A percentile compares a stretch with the other conserved stretches of the same genome.
These are phyloP conservation scores for Shargacucullia verbasci DNA, from an alignment of 2,888 invertebrate genomes.

Conservation along the genomic window DNA sequence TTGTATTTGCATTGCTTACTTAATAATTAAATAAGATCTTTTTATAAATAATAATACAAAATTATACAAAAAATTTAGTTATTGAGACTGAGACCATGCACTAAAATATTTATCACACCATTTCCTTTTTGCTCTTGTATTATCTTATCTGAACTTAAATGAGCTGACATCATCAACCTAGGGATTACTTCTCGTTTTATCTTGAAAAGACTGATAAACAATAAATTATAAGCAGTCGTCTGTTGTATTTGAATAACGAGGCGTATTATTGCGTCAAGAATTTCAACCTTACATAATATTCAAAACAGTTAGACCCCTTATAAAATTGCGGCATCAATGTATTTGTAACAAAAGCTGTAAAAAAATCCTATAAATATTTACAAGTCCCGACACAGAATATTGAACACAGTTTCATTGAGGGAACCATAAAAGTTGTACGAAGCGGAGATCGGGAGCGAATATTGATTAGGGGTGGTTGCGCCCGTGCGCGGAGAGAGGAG, in stretches of 20 bases:
- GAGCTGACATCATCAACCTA: slow-evolving; percentile 31
- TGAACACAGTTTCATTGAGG: slow-evolving; percentile 69
- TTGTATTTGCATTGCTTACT: too few species aligned
- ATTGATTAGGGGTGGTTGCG: slow-evolving; percentile 81
- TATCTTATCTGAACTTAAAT: slow-evolving; percentile 51
- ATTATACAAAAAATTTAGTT: too few species aligned
- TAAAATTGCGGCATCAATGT: slow-evolving; percentile 16
- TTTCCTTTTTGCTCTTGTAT: slow-evolving; percentile 37
- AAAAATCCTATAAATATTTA: slow-evolving; percentile 46
- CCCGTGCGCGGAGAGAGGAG: slow-evolving; percentile 65
- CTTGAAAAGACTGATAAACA: slow-evolving; percentile 41
- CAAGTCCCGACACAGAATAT: slow-evolving; percentile 35
- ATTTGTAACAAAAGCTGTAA: slow-evolving; percentile 13
- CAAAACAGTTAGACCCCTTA: slow-evolving; percentile 16
- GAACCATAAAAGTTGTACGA: slow-evolving; percentile 75
- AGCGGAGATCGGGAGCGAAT: slow-evolving; percentile 75
- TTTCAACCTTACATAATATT: slow-evolving; percentile 13
- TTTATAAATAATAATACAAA: too few species aligned
- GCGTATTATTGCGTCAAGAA: neutral
- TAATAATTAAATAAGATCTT: too few species aligned
- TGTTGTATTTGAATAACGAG: slow-evolving; percentile 12
- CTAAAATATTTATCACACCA: slow-evolving; percentile 22
- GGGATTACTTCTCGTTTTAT: slow-evolving; percentile 49
- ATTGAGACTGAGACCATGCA: neutral
- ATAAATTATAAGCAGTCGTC: slow-evolving; percentile 24